Conservation (phyloP, 2,797 vertebrate genomes). For the Hippopotamyrus pictus region DNA sequence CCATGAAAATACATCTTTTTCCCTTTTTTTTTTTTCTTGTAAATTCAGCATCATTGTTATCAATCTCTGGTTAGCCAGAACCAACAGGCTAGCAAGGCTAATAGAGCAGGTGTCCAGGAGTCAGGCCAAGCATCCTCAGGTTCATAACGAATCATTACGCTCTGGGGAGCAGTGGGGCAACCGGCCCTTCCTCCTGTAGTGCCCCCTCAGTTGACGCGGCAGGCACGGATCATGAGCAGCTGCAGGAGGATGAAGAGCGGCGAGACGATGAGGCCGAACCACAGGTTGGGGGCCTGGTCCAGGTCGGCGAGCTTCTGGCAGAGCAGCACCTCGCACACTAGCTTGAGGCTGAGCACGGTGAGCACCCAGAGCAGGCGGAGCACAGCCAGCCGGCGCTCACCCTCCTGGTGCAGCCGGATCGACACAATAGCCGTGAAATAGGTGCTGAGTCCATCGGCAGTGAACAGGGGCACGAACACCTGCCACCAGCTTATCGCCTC, state of each 20-base stretch:
- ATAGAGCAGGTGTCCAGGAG: not conserved
- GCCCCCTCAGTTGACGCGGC: slow-evolving; percentile 77
- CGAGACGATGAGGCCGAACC: slow-evolving; percentile 88
- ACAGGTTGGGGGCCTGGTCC: slow-evolving; percentile 75
- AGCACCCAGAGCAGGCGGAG: slow-evolving; percentile 94
- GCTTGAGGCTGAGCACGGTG: slow-evolving; percentile 93
- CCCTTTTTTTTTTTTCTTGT: slow-evolving; percentile 1
- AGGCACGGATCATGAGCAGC: slow-evolving; percentile 94
- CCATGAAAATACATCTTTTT: not conserved
- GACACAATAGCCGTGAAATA: slow-evolving; percentile 97
- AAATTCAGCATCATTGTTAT: not conserved
- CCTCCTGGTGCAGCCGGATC: slow-evolving; percentile 94
- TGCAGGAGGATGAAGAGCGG: slow-evolving; percentile 94
- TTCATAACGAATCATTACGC: not conserved
- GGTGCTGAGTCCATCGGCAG: slow-evolving; percentile 93
- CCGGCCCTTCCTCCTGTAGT: not conserved
- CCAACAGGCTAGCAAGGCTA: slow-evolving; percentile 1
- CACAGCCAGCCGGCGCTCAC: slow-evolving; percentile 88
- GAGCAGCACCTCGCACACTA: slow-evolving; percentile 93
- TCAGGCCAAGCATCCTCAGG: not conserved
- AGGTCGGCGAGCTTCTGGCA: slow-evolving; percentile 91
- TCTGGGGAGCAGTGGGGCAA: not conserved
- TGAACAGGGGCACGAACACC: slow-evolving; percentile 85
- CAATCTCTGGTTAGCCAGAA: not conserved
- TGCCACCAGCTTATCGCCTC: slow-evolving; percentile 80